phyloP scores from a whole-genome alignment of 2,888 invertebrate genomes.

The Leptothorax acervorum region DNA sequence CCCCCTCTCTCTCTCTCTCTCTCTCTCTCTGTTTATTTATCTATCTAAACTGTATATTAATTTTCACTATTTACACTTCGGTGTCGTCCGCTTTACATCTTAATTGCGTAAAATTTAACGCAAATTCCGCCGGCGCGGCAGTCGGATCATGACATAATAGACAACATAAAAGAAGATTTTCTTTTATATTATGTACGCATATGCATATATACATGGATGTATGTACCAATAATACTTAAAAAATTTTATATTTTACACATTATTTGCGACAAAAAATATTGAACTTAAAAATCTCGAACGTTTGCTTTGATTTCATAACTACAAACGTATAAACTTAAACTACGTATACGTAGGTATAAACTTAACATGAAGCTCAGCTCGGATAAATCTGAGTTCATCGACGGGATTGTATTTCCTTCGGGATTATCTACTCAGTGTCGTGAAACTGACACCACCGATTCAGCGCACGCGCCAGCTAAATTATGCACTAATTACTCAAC shows the following conservation, averaged over 20 bases:
- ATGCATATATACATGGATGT: no score
- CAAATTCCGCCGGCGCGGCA: neutral
- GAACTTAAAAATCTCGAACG: neutral
- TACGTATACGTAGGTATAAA: neutral
- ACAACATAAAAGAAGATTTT: neutral
- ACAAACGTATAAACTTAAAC: neutral
- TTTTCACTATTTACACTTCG: conserved; percentile 53
- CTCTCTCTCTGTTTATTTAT: neutral
- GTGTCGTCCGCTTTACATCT: conserved; percentile 48
- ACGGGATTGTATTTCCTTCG: conserved; percentile 28
- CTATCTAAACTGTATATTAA: conserved; percentile 73
- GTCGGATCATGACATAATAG: neutral
- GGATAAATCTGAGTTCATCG: conserved; percentile 29
- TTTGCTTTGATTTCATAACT: neutral
- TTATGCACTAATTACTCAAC: conserved; percentile 66
- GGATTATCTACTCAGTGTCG: conserved; percentile 38
- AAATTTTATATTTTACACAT: neutral
- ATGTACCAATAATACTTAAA: neutral
- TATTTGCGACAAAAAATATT: neutral
- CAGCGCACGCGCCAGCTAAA: conserved; percentile 37
- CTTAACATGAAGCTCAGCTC: conserved; percentile 6
- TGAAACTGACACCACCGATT: conserved; percentile 55
- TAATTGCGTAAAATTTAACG: conserved; percentile 61
- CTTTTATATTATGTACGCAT: neutral
- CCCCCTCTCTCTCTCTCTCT: neutral